These are phyloP conservation scores for Acanthis flammea DNA, from an alignment of 2,797 vertebrate genomes.

Conservation along the genomic window DNA sequence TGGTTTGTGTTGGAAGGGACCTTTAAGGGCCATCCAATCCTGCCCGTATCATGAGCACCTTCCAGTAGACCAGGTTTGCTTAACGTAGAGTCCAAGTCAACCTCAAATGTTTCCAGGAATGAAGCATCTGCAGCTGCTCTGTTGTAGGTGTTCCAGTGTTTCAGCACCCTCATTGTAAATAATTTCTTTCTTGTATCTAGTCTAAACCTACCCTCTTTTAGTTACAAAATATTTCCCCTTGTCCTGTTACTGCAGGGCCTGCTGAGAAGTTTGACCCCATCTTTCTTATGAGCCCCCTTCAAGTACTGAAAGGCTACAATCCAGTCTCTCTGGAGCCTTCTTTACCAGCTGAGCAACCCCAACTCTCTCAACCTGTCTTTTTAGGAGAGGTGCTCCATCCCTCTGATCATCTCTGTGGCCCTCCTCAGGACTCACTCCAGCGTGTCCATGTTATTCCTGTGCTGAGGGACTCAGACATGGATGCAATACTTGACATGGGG, in stretches of 20 bases:
- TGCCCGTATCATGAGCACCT: background rate
- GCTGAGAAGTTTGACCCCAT: background rate
- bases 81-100: too few relatives aligned
- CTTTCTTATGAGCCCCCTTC: background rate
- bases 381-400: background rate
- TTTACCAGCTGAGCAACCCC: background rate
- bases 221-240: background rate
- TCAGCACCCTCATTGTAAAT: background rate
- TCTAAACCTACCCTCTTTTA: background rate
- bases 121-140: background rate
- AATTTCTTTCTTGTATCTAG: background rate
- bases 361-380: background rate
- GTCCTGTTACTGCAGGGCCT: background rate
- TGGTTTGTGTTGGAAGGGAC: background rate
- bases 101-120: background rate
- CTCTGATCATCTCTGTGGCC: background rate
- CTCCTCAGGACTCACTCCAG: background rate
- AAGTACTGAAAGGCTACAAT: background rate
- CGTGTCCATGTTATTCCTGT: background rate
- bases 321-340: background rate
- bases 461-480: too few relatives aligned
- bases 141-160: background rate
- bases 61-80: background rate
- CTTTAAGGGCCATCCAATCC: background rate
- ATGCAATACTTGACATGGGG: rapidly evolving